These are phyloP conservation scores for Halcyon badia DNA, from an alignment of 2,797 vertebrate genomes.

Conservation along the genomic window DNA sequence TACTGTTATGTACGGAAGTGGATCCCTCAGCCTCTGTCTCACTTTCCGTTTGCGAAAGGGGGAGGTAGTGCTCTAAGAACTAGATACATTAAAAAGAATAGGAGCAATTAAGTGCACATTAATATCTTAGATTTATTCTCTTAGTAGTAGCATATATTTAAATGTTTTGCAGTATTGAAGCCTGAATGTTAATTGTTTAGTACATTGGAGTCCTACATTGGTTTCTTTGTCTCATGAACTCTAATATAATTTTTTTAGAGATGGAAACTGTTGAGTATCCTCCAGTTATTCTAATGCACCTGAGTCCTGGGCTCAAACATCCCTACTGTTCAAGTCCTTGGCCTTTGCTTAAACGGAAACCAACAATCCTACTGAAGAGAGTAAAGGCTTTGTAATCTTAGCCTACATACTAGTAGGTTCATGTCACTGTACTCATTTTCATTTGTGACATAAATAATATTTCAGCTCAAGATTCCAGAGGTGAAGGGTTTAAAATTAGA, in stretches of 20 bases:
- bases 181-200: slow-evolving; percentile 37
- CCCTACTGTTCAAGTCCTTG: background rate
- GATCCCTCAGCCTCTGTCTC: background rate
- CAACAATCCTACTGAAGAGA: background rate
- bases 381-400: slow-evolving; percentile 9
- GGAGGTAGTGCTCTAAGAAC: background rate
- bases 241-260: slow-evolving; percentile 19
- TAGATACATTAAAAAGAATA: background rate
- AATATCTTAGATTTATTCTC: background rate
- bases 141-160: background rate
- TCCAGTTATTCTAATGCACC: slow-evolving; percentile 48
- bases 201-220: background rate
- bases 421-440: background rate
- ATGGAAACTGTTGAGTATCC: slow-evolving; percentile 20
- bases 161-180: slow-evolving; percentile 12
- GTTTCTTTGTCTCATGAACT: slow-evolving; percentile 37
- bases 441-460: slow-evolving; percentile 25
- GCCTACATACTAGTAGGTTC: background rate
- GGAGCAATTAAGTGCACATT: slow-evolving; percentile 12
- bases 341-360: background rate
- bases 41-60: background rate
- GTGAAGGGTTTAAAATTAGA: background rate
- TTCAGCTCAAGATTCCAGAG: slow-evolving; percentile 5
- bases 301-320: slow-evolving; percentile 25
- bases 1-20: background rate